These are phyloP conservation scores for Aspidapion aeneum DNA, from an alignment of 2,888 invertebrate species.

Conservation along the genomic window DNA sequence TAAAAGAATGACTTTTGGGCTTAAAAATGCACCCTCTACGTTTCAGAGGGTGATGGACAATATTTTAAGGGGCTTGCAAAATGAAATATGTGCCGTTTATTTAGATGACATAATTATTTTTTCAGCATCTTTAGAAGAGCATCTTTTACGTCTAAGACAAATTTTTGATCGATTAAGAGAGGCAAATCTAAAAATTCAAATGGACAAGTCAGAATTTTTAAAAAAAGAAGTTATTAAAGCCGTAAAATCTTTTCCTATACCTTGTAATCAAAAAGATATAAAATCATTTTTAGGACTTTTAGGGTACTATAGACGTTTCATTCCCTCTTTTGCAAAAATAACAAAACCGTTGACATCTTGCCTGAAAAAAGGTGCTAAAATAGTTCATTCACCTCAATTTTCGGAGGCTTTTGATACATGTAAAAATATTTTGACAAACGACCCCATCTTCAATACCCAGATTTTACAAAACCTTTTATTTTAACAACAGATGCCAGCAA, in stretches of 20 bases:
- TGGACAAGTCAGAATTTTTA: not conserved
- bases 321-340: slow-evolving; percentile 19
- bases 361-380: slow-evolving; percentile 13
- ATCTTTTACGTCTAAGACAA: not conserved
- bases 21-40: not conserved
- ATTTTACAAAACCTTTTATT: slow-evolving; percentile 10
- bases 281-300: slow-evolving; percentile 18
- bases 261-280: slow-evolving; percentile 18
- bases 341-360: slow-evolving; percentile 17
- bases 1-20: too few species aligned
- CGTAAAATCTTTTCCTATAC: slow-evolving; percentile 17
- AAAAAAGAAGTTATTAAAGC: slow-evolving; percentile 3
- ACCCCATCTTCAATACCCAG: slow-evolving; percentile 4
- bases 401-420: slow-evolving; percentile 5
- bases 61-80: not conserved
- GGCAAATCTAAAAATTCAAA: not conserved
- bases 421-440: slow-evolving; percentile 11
- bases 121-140: not conserved
- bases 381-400: slow-evolving; percentile 7
- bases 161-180: not conserved
- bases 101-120: not conserved
- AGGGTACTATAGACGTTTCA: slow-evolving; percentile 18
- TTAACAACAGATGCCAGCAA: not conserved
- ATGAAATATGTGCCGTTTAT: slow-evolving; percentile 1
- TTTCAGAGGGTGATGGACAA: slow-evolving; percentile 1